These are phyloP conservation scores for Riptortus pedestris DNA, from an alignment of 1,140 invertebrate genomes.

Conservation along the genomic window DNA sequence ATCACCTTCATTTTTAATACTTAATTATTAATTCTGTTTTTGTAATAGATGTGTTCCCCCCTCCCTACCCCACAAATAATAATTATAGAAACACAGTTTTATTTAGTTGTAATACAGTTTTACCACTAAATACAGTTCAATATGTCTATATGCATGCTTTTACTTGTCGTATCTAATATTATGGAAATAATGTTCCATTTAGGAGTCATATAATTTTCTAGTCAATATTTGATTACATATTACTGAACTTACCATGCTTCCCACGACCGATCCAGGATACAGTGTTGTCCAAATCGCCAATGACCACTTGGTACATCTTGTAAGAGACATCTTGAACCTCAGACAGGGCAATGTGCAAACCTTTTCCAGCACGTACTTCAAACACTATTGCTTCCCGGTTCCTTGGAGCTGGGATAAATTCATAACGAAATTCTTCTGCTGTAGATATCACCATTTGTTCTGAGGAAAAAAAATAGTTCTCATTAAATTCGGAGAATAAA, in stretches of 20 bases:
- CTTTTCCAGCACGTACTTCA: conserved; percentile 44
- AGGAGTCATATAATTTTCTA: too few species aligned
- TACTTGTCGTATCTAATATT: too few species aligned
- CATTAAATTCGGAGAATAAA: not conserved
- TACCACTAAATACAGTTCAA: too few species aligned
- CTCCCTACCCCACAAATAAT: too few species aligned
- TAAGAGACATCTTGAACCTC: conserved; percentile 41
- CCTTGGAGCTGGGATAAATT: conserved; percentile 48
- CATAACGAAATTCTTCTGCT: conserved; percentile 47
- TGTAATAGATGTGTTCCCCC: too few species aligned
- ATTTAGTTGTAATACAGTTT: too few species aligned
- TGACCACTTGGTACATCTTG: conserved; percentile 48
- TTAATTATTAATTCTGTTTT: too few species aligned
- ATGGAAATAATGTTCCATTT: too few species aligned
- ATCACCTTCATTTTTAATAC: too few species aligned
- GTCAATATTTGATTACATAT: too few species aligned
- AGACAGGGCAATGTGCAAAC: conserved; percentile 47
- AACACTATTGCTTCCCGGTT: conserved; percentile 47
- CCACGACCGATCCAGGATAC: conserved; percentile 48
- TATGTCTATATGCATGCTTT: too few species aligned
- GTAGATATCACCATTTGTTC: conserved; percentile 52
- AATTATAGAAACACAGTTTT: too few species aligned
- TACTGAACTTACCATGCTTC: conserved; percentile 49
- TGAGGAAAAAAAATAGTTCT: conserved; percentile 34
- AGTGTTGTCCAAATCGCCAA: conserved; percentile 45